Evolutionary conservation across 2,113 vertebrate genomes (phyloP).

Genomic region (Chaetura pelagica): DNA sequence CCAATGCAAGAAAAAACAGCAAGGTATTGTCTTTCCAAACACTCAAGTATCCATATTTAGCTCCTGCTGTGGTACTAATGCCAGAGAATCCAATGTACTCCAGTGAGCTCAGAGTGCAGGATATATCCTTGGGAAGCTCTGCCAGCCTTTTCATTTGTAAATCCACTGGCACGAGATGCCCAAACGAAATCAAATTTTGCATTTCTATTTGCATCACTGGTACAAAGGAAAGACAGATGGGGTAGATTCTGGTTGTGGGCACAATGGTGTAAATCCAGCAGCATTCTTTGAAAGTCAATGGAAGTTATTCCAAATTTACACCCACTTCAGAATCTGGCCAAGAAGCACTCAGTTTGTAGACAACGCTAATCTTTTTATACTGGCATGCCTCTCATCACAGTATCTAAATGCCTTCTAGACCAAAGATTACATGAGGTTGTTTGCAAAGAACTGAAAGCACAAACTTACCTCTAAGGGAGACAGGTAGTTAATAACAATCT

Average conservation of each 20-base stretch:
- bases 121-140: constrained; percentile 10
- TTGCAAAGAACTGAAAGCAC: constrained; percentile 5
- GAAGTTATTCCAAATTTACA: not conserved
- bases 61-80: constrained; percentile 35
- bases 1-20: not conserved
- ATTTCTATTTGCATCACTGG: constrained; percentile 41
- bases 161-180: not conserved
- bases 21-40: constrained; percentile 48
- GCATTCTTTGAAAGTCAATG: not conserved
- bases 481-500: not conserved
- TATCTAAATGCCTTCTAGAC: not conserved
- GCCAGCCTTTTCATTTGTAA: constrained; percentile 56
- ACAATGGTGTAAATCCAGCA: not conserved
- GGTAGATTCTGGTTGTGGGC: not conserved
- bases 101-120: constrained; percentile 22
- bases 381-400: not conserved
- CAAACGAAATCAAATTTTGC: constrained; percentile 22
- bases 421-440: constrained; percentile 20
- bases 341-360: not conserved
- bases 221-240: not conserved
- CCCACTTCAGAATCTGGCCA: not conserved
- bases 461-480: not conserved
- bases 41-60: constrained; percentile 47
- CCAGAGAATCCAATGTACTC: constrained; percentile 42
- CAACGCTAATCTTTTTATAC: not conserved